A percentile compares a stretch with the other conserved stretches of the same genome.
Evolutionary conservation across 64 coral and sea anemone species (phyloP).

Genomic region (Acropora tenuis): DNA sequence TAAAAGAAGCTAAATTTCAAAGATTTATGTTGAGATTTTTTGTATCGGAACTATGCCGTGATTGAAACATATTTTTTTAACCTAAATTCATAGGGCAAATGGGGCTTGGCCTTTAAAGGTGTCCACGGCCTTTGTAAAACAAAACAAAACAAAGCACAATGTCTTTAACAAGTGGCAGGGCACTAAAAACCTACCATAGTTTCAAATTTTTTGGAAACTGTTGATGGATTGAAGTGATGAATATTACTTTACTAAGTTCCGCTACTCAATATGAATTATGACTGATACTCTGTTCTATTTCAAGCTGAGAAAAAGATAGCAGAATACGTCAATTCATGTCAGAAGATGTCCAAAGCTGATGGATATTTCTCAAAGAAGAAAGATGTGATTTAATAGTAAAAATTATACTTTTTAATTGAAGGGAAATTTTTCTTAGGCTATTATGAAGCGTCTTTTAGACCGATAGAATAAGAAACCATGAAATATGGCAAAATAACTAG

Average conservation of each 20-base stretch:
- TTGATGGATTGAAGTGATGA: no score
- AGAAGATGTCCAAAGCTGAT: background rate
- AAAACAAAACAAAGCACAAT: no score
- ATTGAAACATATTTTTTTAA: background rate
- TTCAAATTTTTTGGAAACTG: no score
- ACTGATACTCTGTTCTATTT: background rate
- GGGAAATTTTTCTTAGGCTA: background rate
- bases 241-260: background rate
- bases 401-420: background rate
- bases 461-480: no score
- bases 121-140: no score
- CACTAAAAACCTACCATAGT: no score
- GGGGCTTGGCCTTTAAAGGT: no score
- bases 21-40: background rate
- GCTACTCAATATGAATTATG: background rate
- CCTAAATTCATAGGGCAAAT: no score
- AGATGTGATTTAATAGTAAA: background rate
- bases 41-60: background rate
- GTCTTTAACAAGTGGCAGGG: no score
- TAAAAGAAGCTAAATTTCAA: background rate
- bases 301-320: background rate
- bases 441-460: background rate
- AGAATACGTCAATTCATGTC: background rate
- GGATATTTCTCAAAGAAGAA: background rate
- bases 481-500: background rate